Base-by-base conservation (phyloP, 2,797 vertebrate genomes). In the Leptoclinus maculatus region DNA sequence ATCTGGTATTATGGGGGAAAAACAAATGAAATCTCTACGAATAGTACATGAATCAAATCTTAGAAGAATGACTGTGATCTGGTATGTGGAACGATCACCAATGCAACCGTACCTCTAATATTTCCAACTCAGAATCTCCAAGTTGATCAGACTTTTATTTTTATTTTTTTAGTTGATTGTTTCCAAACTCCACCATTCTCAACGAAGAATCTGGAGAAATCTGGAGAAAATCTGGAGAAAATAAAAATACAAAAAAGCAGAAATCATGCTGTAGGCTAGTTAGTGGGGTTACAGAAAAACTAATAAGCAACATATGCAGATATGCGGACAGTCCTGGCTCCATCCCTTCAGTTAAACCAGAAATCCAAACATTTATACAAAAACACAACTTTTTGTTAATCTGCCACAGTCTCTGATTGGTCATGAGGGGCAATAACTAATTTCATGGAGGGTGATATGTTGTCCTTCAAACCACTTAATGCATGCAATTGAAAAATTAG, bases 1-100 rank as follows among this genome's bases (percentile, higher is more conserved):
- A 91, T 90, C 80, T 60, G 64, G 78, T 82, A 82, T 88, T 89
- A 87, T 79, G 47, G 63, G 58, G 58, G 34, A 75, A 83, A 66
- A 76, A 70, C 13, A 14, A 34, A 23, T 71, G 60, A 80, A 85
- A 85, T 69, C 65, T 79, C 75, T 64, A 64, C 74, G 67, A 82
- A 74, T 19, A 79, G 38, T 76, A 53, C 66, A 84, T 86, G 62
- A 81, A 87, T 83, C 76, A 87, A 84, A 78, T 67, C 65, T 72
- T 32, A 45, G 16, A 53, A 62, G 56, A 83, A 71, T 77, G 45
- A 10, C 59, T 78, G 64, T 71, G 57, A 83, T 82, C 57, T 78
- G 29, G 14, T n/a, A 3, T 43, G 43, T 72, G 58, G 47, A 49
- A 59, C 66, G 51, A 69, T 41, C 34, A 57, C 5, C 17, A 53